Conservation (phyloP, 2,113 vertebrate genomes). For the Atlantisia rogersi region DNA sequence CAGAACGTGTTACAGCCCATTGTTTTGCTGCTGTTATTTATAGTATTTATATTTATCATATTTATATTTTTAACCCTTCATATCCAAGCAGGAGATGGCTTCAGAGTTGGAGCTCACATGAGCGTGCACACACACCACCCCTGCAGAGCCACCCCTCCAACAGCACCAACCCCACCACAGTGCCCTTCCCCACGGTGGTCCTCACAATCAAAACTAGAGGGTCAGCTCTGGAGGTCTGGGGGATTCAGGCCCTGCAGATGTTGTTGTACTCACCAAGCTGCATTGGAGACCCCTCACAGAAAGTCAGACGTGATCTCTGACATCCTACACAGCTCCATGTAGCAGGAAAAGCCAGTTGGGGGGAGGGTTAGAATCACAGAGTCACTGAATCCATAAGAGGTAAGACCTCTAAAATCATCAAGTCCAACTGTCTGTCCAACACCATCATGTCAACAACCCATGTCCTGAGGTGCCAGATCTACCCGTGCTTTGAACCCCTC, state of each 20-base stretch:
- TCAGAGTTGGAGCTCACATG: not conserved
- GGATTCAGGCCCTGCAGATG: not conserved
- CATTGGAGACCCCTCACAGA: not conserved
- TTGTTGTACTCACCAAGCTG: not conserved
- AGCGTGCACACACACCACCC: not conserved
- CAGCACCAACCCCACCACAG: accelerated
- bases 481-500: too few species aligned
- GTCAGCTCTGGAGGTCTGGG: not conserved
- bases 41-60: not conserved
- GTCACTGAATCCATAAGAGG: too few species aligned
- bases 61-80: slow-evolving; percentile 3
- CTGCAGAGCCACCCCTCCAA: not conserved
- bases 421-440: too few species aligned
- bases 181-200: not conserved
- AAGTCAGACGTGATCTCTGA: not conserved
- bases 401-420: too few species aligned
- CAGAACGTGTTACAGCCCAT: not conserved
- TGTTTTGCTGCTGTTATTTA: not conserved
- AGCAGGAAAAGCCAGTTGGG: not conserved
- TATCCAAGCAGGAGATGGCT: not conserved
- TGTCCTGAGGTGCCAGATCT: too few species aligned
- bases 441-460: too few species aligned
- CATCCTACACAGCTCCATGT: not conserved
- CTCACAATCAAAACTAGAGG: not conserved
- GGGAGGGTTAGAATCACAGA: not conserved